Evolutionary conservation across 2,113 vertebrate genomes (phyloP).

Genomic region (Scytalopus superciliaris): DNA sequence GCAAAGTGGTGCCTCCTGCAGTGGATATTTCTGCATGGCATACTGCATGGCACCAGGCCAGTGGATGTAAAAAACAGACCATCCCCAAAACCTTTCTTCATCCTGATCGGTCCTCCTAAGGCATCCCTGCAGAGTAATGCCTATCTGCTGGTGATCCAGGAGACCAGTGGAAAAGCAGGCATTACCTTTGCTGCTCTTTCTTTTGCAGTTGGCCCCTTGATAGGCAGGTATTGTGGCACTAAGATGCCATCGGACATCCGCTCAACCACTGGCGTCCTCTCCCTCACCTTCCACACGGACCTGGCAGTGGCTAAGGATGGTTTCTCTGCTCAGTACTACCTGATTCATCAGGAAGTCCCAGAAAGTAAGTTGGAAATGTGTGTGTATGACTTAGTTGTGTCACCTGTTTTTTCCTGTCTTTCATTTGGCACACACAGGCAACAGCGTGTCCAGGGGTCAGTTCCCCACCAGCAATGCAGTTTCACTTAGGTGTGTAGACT

Average conservation of each 20-base stretch:
- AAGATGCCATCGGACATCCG: constrained; percentile 92
- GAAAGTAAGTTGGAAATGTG: constrained; percentile 85
- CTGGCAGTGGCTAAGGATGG: constrained; percentile 98
- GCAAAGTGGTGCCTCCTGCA: background rate
- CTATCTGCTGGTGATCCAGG: background rate
- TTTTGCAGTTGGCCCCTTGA: constrained; percentile 90
- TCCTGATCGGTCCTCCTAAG: background rate
- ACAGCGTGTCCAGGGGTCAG: background rate
- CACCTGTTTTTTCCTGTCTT: background rate
- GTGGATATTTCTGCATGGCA: background rate
- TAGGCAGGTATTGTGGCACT: constrained; percentile 94
- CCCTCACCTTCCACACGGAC: constrained; percentile 94
- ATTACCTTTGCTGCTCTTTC: constrained; percentile 23
- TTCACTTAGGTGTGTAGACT: background rate
- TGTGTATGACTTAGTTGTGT: background rate
- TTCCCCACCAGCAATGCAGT: background rate
- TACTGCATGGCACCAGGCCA: background rate
- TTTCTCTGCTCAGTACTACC: constrained; percentile 93
- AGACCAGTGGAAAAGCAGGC: background rate
- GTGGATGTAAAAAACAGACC: background rate
- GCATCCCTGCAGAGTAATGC: background rate
- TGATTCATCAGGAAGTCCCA: constrained; percentile 88
- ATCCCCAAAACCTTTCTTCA: background rate
- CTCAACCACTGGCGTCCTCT: constrained; percentile 91
- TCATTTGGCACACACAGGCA: background rate